phyloP scores from a whole-genome alignment of 2,888 invertebrate species.

The Cerastis rubricosa region DNA sequence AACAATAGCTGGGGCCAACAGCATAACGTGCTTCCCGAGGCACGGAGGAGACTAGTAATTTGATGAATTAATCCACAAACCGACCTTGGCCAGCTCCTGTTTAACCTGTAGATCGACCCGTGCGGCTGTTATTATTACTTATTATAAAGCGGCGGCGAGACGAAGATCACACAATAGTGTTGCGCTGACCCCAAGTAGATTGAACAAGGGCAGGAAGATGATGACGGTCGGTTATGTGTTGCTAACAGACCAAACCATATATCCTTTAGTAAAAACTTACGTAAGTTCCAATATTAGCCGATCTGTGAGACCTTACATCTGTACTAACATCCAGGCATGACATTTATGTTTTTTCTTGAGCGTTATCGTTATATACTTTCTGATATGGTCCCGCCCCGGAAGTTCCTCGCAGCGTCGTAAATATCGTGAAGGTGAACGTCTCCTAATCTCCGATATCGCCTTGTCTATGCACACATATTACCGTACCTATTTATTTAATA shows the following conservation, averaged over 20 bases:
- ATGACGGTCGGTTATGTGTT: background rate
- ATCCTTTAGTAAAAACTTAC: background rate
- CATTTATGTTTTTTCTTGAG: conserved; percentile 7
- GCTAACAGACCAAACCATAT: background rate
- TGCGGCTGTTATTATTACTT: background rate
- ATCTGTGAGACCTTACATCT: background rate
- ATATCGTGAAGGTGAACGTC: conserved; percentile 30
- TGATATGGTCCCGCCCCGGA: conserved; percentile 8
- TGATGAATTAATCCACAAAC: background rate
- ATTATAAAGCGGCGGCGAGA: background rate
- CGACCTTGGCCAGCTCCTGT: background rate
- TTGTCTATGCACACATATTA: background rate
- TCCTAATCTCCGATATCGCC: conserved; percentile 34
- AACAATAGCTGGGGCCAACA: background rate
- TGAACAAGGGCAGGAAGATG: background rate
- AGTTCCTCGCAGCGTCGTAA: conserved; percentile 10
- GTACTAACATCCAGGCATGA: background rate
- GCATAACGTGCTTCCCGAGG: background rate
- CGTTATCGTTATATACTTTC: conserved; percentile 2
- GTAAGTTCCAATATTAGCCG: background rate
- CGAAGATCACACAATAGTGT: background rate
- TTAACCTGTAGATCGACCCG: background rate
- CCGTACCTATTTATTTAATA: background rate
- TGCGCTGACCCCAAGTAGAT: background rate
- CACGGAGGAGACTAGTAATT: background rate